Conservation (phyloP, 2,797 vertebrate species). For the Enteromius treurensis region DNA sequence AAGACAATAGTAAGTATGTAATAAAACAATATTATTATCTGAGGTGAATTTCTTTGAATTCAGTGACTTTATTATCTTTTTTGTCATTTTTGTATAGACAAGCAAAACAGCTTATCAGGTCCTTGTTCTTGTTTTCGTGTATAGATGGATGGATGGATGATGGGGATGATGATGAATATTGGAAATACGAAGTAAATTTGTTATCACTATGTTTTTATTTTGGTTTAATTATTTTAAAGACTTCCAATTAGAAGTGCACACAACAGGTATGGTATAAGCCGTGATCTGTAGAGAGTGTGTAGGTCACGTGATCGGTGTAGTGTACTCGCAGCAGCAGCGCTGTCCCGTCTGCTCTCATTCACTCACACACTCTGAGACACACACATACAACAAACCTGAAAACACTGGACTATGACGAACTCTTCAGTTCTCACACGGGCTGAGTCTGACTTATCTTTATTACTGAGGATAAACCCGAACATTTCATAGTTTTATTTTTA, state of each 20-base stretch:
- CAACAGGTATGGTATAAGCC: neutral
- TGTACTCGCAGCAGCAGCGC: constrained; percentile 27
- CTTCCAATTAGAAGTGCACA: neutral
- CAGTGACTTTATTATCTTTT: neutral
- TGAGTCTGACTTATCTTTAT: constrained; percentile 13
- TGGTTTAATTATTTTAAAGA: neutral
- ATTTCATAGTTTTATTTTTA: neutral
- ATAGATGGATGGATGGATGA: no score
- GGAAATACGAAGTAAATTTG: neutral
- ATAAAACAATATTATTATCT: neutral
- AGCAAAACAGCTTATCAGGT: neutral
- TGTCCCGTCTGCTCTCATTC: constrained; percentile 28
- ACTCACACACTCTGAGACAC: no score
- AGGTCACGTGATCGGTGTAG: constrained; percentile 62
- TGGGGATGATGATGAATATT: neutral
- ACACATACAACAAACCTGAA: neutral
- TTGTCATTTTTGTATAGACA: neutral
- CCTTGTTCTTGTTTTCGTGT: neutral
- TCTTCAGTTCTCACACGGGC: neutral
- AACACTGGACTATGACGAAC: constrained; percentile 10
- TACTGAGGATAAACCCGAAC: neutral
- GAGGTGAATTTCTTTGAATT: neutral
- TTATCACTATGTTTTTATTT: neutral
- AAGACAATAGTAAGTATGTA: neutral
- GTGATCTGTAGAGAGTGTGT: neutral